Base-by-base conservation (phyloP, 2,797 vertebrate genomes). In the Notolepis coatsorum region DNA sequence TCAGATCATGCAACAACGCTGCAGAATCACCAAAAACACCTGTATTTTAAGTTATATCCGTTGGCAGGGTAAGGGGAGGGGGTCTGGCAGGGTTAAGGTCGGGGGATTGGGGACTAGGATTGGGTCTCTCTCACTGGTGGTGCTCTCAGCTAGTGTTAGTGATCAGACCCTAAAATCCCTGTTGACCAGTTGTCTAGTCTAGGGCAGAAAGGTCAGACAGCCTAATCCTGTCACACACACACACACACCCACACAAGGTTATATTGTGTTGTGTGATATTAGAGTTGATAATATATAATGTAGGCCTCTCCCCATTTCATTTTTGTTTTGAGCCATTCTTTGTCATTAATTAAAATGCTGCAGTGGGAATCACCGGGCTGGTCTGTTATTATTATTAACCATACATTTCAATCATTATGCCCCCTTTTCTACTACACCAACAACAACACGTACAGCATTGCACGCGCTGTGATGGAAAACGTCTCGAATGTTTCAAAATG, bases 101-200 rank as follows among this genome's bases (percentile, higher is more conserved):
- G n/a, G 65, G 46, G 60, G 78, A 83, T 69, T 71, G n/a, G 66
- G 54, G 77, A 79, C 73, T 75, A 74, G 81, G 82, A 82, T 71
- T 77, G 68, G 46, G 63, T 68, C 70, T 17, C 76, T 65, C 38
- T 57, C 43, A 33, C 62, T 38, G 33, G 45, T 46, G 68, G 23
- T 27, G n/a, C 8, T 18, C n/a, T 55, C 37, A 66, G 38, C 17
- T 64, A 56, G 59, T 66, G 57, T 61, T 18, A 5, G 66, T 71
- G 81, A 84, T 86, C 82, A 88, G 86, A 88, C 81, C 81, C 71
- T 80, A 80, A 90, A 91, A 91, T 87, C 86, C 85, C 82, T 87
- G 84, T 82, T 86, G 84, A 88, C 83, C 88, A 79, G 74, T 83
- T 81, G 84, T 86, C 83, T 89, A 83, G 81, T 81, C 83, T 89